Evolutionary conservation across 1,140 invertebrate species (phyloP).

Genomic region (Papilio xuthus): DNA sequence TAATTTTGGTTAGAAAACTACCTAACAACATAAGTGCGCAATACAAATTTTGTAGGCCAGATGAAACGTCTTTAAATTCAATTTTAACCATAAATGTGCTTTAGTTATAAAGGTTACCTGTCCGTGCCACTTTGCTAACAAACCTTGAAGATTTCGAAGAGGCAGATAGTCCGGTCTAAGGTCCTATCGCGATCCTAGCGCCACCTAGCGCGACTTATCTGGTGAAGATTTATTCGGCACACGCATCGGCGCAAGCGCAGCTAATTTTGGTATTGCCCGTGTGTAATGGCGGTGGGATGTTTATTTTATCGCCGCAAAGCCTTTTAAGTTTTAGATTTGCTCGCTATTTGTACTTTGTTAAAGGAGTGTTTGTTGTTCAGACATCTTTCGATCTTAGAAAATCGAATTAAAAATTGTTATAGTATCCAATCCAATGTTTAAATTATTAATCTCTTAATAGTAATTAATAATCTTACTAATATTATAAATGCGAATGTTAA

Average conservation of each 20-base stretch:
- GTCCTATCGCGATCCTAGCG: conserved; percentile 52
- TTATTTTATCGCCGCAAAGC: conserved; percentile 41
- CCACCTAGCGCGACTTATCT: conserved; percentile 57
- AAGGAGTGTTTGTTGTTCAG: conserved; percentile 14
- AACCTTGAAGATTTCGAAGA: conserved; percentile 40
- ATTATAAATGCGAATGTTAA: too few relatives aligned
- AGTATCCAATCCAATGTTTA: not conserved
- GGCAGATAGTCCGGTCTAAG: conserved; percentile 38
- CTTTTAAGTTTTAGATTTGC: conserved; percentile 34
- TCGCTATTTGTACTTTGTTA: conserved; percentile 31
- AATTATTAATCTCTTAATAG: too few relatives aligned
- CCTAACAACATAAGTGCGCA: not conserved
- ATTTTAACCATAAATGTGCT: conserved; percentile 28
- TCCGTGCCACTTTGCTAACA: conserved; percentile 28
- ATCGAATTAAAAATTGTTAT: not conserved
- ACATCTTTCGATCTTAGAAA: conserved; percentile 20
- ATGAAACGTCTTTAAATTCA: not conserved
- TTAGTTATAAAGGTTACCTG: conserved; percentile 27
- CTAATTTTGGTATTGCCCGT: conserved; percentile 54
- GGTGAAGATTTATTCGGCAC: conserved; percentile 54
- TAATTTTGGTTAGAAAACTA: too few relatives aligned
- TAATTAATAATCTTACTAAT: too few relatives aligned
- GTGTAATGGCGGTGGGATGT: conserved; percentile 38
- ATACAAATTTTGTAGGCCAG: not conserved
- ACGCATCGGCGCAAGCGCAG: conserved; percentile 44